phyloP scores from a whole-genome alignment of 2,888 invertebrate genomes.

The Macropis europaea region DNA sequence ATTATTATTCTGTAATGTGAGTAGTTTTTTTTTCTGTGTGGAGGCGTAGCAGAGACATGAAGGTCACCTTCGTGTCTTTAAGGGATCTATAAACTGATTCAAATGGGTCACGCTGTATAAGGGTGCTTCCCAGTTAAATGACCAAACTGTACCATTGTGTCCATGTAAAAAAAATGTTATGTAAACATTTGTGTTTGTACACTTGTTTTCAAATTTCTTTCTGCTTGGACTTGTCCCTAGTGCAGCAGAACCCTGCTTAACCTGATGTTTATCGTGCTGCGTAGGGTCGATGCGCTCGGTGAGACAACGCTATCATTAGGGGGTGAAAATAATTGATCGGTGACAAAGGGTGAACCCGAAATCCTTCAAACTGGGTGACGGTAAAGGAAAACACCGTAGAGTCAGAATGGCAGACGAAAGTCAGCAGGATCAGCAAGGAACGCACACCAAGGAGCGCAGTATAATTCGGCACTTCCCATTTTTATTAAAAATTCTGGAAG shows the following conservation, averaged over 20 bases:
- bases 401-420: conserved; percentile 85
- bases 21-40: too few relatives aligned
- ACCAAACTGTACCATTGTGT: too few relatives aligned
- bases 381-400: conserved; percentile 78
- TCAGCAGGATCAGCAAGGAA: conserved; percentile 81
- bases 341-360: conserved; percentile 25
- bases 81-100: too few relatives aligned
- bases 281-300: conserved; percentile 42
- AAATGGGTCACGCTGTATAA: too few relatives aligned
- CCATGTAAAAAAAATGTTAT: neutral
- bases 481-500: conserved; percentile 83
- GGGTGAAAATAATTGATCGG: conserved; percentile 42
- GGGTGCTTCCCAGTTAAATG: too few relatives aligned
- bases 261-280: conserved; percentile 42
- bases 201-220: neutral
- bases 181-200: neutral
- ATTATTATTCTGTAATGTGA: too few relatives aligned
- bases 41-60: too few relatives aligned
- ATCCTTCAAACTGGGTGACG: conserved; percentile 78
- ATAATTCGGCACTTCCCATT: conserved; percentile 80
- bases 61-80: too few relatives aligned
- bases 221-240: neutral
- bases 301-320: conserved; percentile 15
- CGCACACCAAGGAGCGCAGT: conserved; percentile 81
- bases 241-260: neutral